Base-by-base conservation (phyloP, 1,140 invertebrate genomes). In the Drosophila fuyamai region DNA sequence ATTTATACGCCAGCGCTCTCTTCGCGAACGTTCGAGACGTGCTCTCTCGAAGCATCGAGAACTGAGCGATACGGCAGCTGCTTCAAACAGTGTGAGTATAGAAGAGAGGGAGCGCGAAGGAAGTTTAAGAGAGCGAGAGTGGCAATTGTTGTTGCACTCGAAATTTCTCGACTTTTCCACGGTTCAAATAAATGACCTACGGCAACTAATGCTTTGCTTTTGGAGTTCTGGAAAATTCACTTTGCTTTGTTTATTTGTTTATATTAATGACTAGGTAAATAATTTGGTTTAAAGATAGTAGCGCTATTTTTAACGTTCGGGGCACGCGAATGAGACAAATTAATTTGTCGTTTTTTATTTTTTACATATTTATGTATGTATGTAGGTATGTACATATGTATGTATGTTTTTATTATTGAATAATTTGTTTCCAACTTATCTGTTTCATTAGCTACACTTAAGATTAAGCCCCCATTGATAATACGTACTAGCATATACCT, bases 1-100 rank as follows among this genome's bases (percentile, higher is more conserved):
- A 86, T 86, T 84, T 86, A 86, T 86, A 86, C 78, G 16, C 50
- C 13, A 10, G 10, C 61, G 58, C 63, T 60, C 68, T 76, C 18
- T 65, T 61, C 50, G 18, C 48, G 82, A 80, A 85, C 60, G 48
- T 82, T 79, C 81, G 58, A 65, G 68, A 62, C 18, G 47, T 55
- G 14, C 73, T 72, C 71, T 76, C 76, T 58, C 56, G 79, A 68
- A 76, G 7, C 32, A 2, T 8, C 59, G 27, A 54, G 48, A 55
- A n/a, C 35, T 36, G n/a, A 10, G 40, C 50, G 43, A 6, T 53
- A 38, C 18, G 36, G 10, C 55, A 13, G 40, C 36, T 38, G 36
- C 10, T 38, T 1, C 36, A 38, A 10, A 10, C 36, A 38, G 12
- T 38, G 10, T 4, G 36, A 51, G 48, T 32, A 5, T 4, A 16